Evolutionary conservation across 2,797 vertebrate genomes (phyloP).

Genomic region (Aselliscus stoliczkanus): DNA sequence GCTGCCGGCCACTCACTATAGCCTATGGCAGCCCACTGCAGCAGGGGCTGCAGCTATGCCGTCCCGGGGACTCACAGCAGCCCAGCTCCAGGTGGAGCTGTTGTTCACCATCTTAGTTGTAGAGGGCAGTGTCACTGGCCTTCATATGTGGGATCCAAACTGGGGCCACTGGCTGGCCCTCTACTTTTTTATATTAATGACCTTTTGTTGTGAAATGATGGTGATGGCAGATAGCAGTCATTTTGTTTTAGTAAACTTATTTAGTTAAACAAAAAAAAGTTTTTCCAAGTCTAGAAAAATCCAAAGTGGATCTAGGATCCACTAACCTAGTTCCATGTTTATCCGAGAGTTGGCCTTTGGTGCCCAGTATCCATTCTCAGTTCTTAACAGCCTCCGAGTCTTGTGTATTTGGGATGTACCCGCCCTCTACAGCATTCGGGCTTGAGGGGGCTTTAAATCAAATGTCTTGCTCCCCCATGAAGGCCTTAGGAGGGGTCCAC

Average conservation of each 20-base stretch:
- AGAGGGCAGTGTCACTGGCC: too few relatives aligned
- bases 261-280: background rate
- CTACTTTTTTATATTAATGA: background rate
- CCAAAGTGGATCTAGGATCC: background rate
- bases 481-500: background rate
- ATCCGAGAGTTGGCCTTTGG: background rate
- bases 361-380: background rate
- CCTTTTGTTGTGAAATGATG: background rate
- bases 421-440: background rate
- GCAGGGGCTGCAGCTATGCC: too few relatives aligned
- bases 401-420: background rate
- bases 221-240: background rate
- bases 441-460: background rate
- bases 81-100: too few relatives aligned
- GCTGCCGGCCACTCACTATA: too few relatives aligned
- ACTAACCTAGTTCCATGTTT: background rate
- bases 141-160: too few relatives aligned
- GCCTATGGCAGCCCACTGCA: too few relatives aligned
- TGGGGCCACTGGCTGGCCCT: too few relatives aligned
- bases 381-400: background rate
- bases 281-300: background rate
- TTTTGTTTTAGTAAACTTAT: background rate
- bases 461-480: background rate
- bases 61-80: too few relatives aligned
- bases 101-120: too few relatives aligned